These are phyloP conservation scores for Haemorhous mexicanus DNA, from an alignment of 2,113 vertebrate species.

Conservation along the genomic window DNA sequence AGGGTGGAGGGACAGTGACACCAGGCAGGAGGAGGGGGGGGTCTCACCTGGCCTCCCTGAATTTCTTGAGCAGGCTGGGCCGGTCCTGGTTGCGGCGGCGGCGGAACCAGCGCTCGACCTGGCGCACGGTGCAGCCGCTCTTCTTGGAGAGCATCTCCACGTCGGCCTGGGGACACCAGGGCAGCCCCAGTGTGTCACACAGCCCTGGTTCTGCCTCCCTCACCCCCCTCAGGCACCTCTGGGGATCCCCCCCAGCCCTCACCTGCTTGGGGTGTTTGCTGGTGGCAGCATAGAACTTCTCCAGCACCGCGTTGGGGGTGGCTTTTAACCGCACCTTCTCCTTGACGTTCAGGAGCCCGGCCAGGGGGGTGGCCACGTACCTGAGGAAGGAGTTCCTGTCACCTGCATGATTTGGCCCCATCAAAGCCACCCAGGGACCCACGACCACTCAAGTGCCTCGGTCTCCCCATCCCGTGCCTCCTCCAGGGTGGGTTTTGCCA, in stretches of 20 bases:
- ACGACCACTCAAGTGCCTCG: not conserved
- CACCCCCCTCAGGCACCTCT: accelerated
- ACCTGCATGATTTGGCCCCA: accelerated
- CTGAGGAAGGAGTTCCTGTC: constrained; percentile 4
- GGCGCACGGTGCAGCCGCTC: constrained; percentile 66
- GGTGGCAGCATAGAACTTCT: constrained; percentile 80
- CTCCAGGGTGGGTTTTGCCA: not conserved
- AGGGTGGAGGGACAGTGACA: accelerated
- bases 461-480: not conserved
- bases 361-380: constrained; percentile 83
- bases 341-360: constrained; percentile 84
- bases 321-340: constrained; percentile 84
- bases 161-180: constrained; percentile 42
- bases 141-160: constrained; percentile 70
- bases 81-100: constrained; percentile 88
- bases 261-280: constrained; percentile 90
- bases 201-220: not conserved
- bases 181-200: accelerated
- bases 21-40: accelerated
- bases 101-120: constrained; percentile 91
- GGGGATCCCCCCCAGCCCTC: constrained; percentile 19
- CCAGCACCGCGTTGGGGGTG: constrained; percentile 79
- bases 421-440: not conserved
- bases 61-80: constrained; percentile 92
- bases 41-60: constrained; percentile 88